These are phyloP conservation scores for Echinometra lucunter DNA, from an alignment of 53 echinoderm and acorn worm genomes.

Conservation along the genomic window DNA sequence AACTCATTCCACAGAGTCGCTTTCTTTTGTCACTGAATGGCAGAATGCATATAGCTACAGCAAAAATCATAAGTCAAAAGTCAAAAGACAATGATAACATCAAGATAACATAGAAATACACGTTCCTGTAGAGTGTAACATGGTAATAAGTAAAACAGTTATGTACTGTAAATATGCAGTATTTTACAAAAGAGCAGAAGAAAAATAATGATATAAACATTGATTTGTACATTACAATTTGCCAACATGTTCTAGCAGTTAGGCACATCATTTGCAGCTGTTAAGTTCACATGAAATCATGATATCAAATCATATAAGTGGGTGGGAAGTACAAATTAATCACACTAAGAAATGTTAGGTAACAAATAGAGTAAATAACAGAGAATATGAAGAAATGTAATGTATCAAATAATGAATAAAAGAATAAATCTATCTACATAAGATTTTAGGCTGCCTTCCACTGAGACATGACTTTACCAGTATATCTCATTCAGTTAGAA, in stretches of 20 bases:
- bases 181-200: slow-evolving; percentile 12
- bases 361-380: background rate
- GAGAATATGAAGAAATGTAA: no score
- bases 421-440: no score
- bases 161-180: background rate
- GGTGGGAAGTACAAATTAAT: background rate
- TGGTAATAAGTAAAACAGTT: background rate
- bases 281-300: background rate
- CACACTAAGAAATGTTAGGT: background rate
- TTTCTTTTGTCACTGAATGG: no score
- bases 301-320: background rate
- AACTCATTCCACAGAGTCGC: no score
- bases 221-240: slow-evolving; percentile 30
- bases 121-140: background rate
- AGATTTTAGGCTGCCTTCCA: no score
- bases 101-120: background rate
- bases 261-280: slow-evolving; percentile 45
- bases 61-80: background rate
- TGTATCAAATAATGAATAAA: no score
- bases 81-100: background rate
- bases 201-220: background rate
- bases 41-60: background rate
- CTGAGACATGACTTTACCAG: no score
- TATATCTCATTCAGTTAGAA: no score
- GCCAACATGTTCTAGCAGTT: background rate